Percentiles rank a stretch among this genome's conserved stretches.
phyloP scores from a whole-genome alignment of 2,888 invertebrate genomes.

The Cephus spinipes region DNA sequence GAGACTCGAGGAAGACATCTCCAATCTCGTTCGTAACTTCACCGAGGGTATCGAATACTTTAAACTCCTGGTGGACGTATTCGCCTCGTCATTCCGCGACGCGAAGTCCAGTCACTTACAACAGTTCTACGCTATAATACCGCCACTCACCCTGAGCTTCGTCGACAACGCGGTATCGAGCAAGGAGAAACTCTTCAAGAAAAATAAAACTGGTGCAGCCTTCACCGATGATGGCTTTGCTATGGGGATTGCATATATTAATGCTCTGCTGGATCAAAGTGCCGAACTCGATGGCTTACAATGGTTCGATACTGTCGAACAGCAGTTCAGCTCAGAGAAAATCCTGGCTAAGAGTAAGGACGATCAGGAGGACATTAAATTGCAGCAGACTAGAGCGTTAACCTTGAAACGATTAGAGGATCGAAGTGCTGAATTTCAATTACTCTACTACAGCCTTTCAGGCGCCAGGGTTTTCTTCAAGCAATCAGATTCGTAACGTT shows the following conservation, averaged over 20 bases:
- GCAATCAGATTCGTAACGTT: constrained; percentile 58
- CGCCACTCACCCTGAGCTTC: constrained; percentile 93
- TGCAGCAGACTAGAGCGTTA: constrained; percentile 92
- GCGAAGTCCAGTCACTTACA: constrained; percentile 86
- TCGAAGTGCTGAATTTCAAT: constrained; percentile 79
- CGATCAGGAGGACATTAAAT: constrained; percentile 81
- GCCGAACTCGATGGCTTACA: constrained; percentile 90
- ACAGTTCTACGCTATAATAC: constrained; percentile 93
- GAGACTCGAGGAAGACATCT: constrained; percentile 82
- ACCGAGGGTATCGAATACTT: constrained; percentile 91
- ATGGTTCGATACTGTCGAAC: constrained; percentile 92
- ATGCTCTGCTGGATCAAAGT: constrained; percentile 88
- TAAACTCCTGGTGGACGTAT: constrained; percentile 91
- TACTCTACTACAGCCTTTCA: constrained; percentile 90
- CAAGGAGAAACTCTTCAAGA: constrained; percentile 93
- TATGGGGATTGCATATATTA: constrained; percentile 94
- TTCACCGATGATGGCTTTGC: constrained; percentile 99
- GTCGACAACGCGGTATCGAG: constrained; percentile 92
- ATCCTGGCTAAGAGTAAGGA: constrained; percentile 70
- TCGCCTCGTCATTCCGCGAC: constrained; percentile 88
- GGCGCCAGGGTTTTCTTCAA: constrained; percentile 97
- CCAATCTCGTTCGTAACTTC: constrained; percentile 84
- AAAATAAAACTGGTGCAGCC: constrained; percentile 86
- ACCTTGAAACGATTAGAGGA: constrained; percentile 82
- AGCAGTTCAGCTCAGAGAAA: constrained; percentile 77